Conservation (phyloP, 2,113 vertebrate genomes). For the Rhynchopsitta pachyrhyncha region DNA sequence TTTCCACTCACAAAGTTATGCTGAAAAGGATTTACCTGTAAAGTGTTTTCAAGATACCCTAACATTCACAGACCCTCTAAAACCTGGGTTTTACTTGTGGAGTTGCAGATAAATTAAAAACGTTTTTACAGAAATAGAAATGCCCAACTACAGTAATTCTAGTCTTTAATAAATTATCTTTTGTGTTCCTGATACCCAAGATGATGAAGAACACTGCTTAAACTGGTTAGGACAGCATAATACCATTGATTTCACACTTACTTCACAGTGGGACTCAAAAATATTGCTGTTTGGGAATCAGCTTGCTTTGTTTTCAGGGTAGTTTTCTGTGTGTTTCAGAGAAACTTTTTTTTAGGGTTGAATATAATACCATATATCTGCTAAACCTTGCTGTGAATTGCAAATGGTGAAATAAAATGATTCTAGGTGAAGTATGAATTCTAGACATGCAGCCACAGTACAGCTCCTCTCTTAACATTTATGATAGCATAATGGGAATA, state of each 20-base stretch:
- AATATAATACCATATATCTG: neutral
- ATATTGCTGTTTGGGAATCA: neutral
- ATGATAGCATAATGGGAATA: no score
- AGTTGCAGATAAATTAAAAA: neutral
- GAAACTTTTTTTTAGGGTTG: neutral
- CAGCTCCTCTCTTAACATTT: neutral
- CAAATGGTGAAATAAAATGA: neutral
- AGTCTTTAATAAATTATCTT: neutral
- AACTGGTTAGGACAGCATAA: neutral
- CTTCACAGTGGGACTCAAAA: neutral
- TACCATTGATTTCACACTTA: neutral
- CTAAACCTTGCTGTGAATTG: neutral
- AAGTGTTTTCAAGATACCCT: neutral
- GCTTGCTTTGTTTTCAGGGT: neutral
- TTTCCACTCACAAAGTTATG: neutral
- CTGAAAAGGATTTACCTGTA: constrained; percentile 11
- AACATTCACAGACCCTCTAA: neutral
- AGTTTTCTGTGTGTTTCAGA: neutral
- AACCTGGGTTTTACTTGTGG: neutral
- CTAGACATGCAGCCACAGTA: no score
- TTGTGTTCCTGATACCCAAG: neutral
- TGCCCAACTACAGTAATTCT: neutral
- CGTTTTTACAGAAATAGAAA: neutral
- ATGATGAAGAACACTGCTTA: neutral
- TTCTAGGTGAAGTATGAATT: neutral